Percentiles rank a stretch among this genome's conserved stretches.
Evolutionary conservation across 2,888 invertebrate genomes (phyloP).

Genomic region (Ochropacha duplaris): DNA sequence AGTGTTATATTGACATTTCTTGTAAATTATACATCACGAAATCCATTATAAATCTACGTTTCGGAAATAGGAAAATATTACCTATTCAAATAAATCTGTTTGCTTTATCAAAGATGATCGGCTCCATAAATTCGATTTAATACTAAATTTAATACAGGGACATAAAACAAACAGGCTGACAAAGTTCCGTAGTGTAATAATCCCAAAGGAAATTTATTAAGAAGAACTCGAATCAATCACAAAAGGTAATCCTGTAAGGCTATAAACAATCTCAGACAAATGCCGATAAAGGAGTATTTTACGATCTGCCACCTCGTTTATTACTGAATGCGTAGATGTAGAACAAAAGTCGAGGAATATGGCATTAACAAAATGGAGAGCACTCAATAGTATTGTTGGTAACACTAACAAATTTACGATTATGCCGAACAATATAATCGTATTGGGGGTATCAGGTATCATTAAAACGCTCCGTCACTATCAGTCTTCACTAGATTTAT

Average conservation of each 20-base stretch:
- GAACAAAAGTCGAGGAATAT: constrained; percentile 62
- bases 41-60: constrained; percentile 40
- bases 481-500: constrained; percentile 52
- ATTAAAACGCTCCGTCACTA: constrained; percentile 61
- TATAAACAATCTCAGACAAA: constrained; percentile 74
- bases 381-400: constrained; percentile 59
- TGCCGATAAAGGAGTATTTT: constrained; percentile 67
- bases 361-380: constrained; percentile 63
- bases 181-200: constrained; percentile 49
- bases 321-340: constrained; percentile 54
- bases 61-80: constrained; percentile 47
- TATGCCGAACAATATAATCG: constrained; percentile 47
- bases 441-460: constrained; percentile 55
- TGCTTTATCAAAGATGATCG: constrained; percentile 52
- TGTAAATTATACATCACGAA: constrained; percentile 21
- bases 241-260: constrained; percentile 69
- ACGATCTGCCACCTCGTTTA: constrained; percentile 78
- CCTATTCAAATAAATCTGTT: constrained; percentile 52
- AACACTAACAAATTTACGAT: constrained; percentile 64
- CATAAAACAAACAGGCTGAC: constrained; percentile 64
- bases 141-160: constrained; percentile 55
- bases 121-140: constrained; percentile 52
- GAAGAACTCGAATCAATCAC: constrained; percentile 75
- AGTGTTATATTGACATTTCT: constrained; percentile 6
- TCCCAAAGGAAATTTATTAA: constrained; percentile 63